Percentiles rank a stretch among this genome's conserved stretches.
Evolutionary conservation across 2,797 vertebrate genomes (phyloP).

Genomic region (Karalla daura): DNA sequence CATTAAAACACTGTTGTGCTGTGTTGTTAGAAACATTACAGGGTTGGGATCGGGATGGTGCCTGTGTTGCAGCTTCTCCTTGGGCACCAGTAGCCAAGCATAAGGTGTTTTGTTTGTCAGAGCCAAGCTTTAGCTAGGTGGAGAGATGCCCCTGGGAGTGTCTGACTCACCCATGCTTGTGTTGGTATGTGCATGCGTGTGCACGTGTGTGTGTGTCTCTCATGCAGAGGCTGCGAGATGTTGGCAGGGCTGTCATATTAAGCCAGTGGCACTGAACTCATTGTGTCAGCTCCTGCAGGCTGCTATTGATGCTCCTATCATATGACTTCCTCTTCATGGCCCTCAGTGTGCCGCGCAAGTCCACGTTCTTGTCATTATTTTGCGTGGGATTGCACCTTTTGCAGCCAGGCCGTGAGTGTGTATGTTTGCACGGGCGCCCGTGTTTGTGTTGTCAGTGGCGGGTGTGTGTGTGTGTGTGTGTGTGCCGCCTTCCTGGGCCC

Average conservation of each 20-base stretch:
- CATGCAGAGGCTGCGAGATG: constrained; percentile 66
- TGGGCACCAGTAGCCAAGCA: constrained; percentile 70
- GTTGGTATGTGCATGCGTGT: constrained; percentile 37
- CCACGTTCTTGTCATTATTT: constrained; percentile 55
- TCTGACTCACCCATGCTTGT: constrained; percentile 70
- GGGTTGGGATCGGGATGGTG: constrained; percentile 41
- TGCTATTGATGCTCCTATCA: constrained; percentile 74
- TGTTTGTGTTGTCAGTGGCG: constrained; percentile 45
- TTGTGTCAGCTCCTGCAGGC: constrained; percentile 75
- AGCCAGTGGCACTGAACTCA: constrained; percentile 73
- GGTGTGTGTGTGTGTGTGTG: background rate
- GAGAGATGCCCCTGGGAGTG: constrained; percentile 72
- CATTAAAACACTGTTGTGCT: constrained; percentile 4
- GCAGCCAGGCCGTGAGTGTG: constrained; percentile 46
- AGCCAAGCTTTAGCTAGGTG: constrained; percentile 74
- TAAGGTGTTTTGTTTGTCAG: constrained; percentile 80
- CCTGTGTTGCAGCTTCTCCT: constrained; percentile 57
- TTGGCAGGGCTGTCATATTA: constrained; percentile 73
- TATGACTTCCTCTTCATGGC: constrained; percentile 45
- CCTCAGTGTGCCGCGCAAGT: constrained; percentile 47
- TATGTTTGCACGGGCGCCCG: constrained; percentile 25
- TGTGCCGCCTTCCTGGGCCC: constrained; percentile 48
- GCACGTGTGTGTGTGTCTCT: constrained; percentile 32
- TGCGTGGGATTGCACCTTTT: constrained; percentile 35
- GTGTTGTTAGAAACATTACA: constrained; percentile 17